Percentiles rank a stretch among this genome's conserved stretches.
These are phyloP conservation scores for Pandemis heparana DNA, from an alignment of 2,888 invertebrate species.

Conservation along the genomic window DNA sequence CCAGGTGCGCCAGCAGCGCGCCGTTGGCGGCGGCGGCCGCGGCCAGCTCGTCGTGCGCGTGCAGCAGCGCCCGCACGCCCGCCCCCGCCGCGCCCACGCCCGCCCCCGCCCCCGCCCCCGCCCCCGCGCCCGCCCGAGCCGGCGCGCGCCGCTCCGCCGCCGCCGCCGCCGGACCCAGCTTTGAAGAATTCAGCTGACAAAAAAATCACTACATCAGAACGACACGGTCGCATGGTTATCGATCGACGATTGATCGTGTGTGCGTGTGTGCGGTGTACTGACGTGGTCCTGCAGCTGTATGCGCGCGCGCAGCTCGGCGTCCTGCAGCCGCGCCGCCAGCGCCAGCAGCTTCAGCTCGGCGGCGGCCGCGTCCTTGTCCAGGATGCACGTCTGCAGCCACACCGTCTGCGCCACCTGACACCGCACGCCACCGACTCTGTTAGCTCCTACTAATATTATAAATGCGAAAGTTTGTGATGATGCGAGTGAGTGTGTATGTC, in stretches of 20 bases:
- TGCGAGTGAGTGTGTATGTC: too few relatives aligned
- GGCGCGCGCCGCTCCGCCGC: slow-evolving; percentile 67
- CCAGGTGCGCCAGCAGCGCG: slow-evolving; percentile 55
- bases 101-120: neutral
- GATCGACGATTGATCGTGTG: too few relatives aligned
- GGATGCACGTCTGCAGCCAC: slow-evolving; percentile 92
- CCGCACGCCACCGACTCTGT: too few relatives aligned
- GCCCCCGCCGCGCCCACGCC: slow-evolving; percentile 54
- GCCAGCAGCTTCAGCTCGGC: slow-evolving; percentile 75
- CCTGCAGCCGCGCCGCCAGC: slow-evolving; percentile 75
- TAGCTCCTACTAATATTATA: too few relatives aligned
- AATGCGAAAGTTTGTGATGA: too few relatives aligned
- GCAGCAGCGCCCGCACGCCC: slow-evolving; percentile 67
- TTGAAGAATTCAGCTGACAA: slow-evolving; percentile 41
- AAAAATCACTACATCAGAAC: too few relatives aligned
- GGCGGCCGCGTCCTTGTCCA: slow-evolving; percentile 89
- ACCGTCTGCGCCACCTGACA: slow-evolving; percentile 94
- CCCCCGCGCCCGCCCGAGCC: slow-evolving; percentile 29
- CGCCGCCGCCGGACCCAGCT: slow-evolving; percentile 41
- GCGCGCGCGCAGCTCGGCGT: slow-evolving; percentile 63
- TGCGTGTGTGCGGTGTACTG: slow-evolving; percentile 5
- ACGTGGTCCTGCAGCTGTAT: slow-evolving; percentile 45
- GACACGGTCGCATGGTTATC: too few relatives aligned
- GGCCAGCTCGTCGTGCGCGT: slow-evolving; percentile 65
- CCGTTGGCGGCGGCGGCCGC: slow-evolving; percentile 58